Percentiles rank a stretch among this genome's conserved stretches.
Evolutionary conservation across 2,888 invertebrate genomes (phyloP).

Genomic region (Plagodis dolabraria): DNA sequence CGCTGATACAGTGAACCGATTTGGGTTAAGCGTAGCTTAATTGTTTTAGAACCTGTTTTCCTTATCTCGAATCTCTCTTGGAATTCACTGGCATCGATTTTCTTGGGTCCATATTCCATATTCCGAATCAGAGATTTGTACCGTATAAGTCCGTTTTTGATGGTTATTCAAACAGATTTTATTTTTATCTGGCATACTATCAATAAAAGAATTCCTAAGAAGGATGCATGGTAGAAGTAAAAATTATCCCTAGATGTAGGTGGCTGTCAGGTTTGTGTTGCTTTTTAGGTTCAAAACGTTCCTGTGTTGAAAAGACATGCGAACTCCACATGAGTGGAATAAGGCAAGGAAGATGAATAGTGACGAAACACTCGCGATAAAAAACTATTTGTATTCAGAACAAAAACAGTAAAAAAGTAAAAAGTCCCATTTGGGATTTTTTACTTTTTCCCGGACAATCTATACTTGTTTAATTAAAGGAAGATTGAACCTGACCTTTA

Average conservation of each 20-base stretch:
- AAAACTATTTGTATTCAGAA: no score
- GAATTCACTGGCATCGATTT: constrained; percentile 8
- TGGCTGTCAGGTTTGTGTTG: no score
- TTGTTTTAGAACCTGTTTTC: constrained; percentile 22
- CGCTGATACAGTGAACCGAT: constrained; percentile 28
- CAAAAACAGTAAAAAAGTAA: neutral
- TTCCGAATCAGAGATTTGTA: neutral
- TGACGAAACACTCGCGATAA: no score
- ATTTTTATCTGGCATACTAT: no score
- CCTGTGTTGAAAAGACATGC: no score
- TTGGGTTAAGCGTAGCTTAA: constrained; percentile 33
- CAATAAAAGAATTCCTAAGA: no score
- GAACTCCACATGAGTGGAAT: no score
- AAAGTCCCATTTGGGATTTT: neutral
- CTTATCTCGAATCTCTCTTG: constrained; percentile 16
- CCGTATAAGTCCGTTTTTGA: neutral
- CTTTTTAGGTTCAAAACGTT: no score
- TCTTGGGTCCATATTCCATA: neutral
- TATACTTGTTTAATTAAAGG: constrained; percentile 14
- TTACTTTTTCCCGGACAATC: neutral
- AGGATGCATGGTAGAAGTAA: no score
- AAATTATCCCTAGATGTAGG: no score
- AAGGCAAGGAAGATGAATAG: no score
- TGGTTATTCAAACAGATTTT: no score
- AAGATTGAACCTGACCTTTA: constrained; percentile 17